phyloP scores from a whole-genome alignment of 2,113 vertebrate genomes.

The Aphyosemion australe region DNA sequence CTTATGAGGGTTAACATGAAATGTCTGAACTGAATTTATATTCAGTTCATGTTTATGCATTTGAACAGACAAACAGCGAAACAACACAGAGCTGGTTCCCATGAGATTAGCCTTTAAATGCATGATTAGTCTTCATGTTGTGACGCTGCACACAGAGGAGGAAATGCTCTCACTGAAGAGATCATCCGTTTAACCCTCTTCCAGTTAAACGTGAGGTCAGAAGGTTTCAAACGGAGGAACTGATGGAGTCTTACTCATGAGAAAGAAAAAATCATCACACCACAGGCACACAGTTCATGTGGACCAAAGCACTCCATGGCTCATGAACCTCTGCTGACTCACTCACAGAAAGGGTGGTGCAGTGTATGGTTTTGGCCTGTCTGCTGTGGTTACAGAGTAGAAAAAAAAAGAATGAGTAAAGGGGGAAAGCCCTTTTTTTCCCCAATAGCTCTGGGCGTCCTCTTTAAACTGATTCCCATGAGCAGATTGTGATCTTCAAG shows the following conservation, averaged over 20 bases:
- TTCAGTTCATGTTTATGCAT: too few species aligned
- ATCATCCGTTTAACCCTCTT: neutral
- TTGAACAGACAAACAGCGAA: too few species aligned
- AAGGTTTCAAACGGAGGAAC: slow-evolving; percentile 3
- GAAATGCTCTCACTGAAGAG: slow-evolving; percentile 6
- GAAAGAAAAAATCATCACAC: slow-evolving; percentile 1
- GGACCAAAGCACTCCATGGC: neutral
- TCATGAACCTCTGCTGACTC: neutral
- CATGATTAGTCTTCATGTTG: neutral
- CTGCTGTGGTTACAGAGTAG: neutral
- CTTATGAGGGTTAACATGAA: too few species aligned
- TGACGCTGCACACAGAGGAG: slow-evolving; percentile 7
- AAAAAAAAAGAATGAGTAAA: neutral
- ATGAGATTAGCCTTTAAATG: slow-evolving; percentile 1
- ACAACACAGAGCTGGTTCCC: neutral
- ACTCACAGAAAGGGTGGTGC: neutral
- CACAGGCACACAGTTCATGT: neutral
- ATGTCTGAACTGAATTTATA: too few species aligned
- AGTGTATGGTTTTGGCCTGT: neutral
- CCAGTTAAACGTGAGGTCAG: neutral
- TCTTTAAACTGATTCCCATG: slow-evolving; percentile 39
- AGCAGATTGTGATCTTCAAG: slow-evolving; percentile 22
- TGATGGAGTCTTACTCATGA: slow-evolving; percentile 14
- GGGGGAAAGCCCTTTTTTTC: slow-evolving; percentile 5
- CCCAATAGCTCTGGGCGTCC: neutral